Evolutionary conservation across 23 tunicate genomes (phyloP).

Genomic region (Phallusia fumigata): DNA sequence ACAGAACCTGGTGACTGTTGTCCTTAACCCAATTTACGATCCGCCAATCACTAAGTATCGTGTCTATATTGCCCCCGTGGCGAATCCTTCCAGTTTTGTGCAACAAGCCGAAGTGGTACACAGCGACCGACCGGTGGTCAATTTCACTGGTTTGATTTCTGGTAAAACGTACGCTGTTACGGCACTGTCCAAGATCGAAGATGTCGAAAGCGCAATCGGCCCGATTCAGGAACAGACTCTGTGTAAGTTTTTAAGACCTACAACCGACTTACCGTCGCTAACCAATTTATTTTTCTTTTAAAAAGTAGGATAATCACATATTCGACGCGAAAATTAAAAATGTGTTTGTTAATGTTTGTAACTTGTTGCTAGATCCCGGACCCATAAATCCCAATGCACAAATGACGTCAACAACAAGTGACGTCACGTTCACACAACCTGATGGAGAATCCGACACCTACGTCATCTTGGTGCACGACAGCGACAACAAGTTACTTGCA

Average conservation of each 20-base stretch:
- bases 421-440: conserved; percentile 33
- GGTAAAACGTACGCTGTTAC: conserved; percentile 48
- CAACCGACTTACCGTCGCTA: too few relatives aligned
- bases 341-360: too few relatives aligned
- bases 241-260: too few relatives aligned
- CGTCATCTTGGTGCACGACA: conserved; percentile 7
- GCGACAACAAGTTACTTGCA: background rate
- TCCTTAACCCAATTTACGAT: conserved; percentile 18
- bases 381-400: conserved; percentile 18
- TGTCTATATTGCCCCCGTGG: conserved; percentile 8
- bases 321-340: too few relatives aligned
- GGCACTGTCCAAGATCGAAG: conserved; percentile 15
- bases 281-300: too few relatives aligned
- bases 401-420: conserved; percentile 33
- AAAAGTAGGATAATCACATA: too few relatives aligned
- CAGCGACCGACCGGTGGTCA: background rate
- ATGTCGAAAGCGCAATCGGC: conserved; percentile 27
- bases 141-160: conserved; percentile 27
- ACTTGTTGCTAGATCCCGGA: conserved; percentile 40
- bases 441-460: conserved; percentile 49
- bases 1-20: conserved; percentile 28
- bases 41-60: conserved; percentile 34
- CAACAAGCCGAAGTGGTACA: conserved; percentile 16
- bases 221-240: conserved; percentile 32
- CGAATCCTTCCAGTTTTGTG: conserved; percentile 9